These are phyloP conservation scores for Umimayanthus chanpuru DNA, from an alignment of 92 coral and sea anemone species.

Conservation along the genomic window DNA sequence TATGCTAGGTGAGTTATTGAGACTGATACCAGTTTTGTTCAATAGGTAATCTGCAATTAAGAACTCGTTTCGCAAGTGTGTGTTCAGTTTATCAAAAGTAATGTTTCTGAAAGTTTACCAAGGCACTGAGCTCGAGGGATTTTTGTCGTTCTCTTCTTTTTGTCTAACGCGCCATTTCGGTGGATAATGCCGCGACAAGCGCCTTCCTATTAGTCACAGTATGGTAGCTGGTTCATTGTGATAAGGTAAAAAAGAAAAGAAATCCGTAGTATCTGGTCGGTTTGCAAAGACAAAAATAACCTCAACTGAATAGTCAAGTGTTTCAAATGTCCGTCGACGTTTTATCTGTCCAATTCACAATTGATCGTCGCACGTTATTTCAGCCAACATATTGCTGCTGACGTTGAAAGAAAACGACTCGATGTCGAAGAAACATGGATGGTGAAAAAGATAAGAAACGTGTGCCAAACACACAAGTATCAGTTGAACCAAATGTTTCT, in stretches of 20 bases:
- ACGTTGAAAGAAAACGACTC: neutral
- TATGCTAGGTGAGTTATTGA: constrained; percentile 42
- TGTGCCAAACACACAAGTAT: neutral
- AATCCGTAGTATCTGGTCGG: neutral
- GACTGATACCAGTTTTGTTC: constrained; percentile 4
- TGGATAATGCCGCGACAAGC: neutral
- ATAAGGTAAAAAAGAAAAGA: constrained; percentile 6
- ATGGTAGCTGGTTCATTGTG: constrained; percentile 11
- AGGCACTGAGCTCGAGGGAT: neutral
- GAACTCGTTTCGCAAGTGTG: neutral
- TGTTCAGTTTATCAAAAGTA: neutral
- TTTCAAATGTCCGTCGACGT: neutral
- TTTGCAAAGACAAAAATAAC: neutral
- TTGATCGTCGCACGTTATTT: neutral
- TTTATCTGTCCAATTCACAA: no score
- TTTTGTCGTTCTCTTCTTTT: neutral
- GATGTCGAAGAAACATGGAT: neutral
- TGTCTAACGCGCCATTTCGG: neutral
- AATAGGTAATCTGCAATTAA: constrained; percentile 32
- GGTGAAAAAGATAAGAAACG: neutral
- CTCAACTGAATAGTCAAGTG: neutral
- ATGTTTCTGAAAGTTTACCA: neutral
- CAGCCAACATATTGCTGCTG: neutral
- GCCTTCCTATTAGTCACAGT: neutral
- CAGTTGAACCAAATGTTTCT: no score